Percentiles rank a stretch among this genome's conserved stretches.
Conservation (phyloP, 2,113 vertebrate genomes). For the Clarias batrachus region DNA sequence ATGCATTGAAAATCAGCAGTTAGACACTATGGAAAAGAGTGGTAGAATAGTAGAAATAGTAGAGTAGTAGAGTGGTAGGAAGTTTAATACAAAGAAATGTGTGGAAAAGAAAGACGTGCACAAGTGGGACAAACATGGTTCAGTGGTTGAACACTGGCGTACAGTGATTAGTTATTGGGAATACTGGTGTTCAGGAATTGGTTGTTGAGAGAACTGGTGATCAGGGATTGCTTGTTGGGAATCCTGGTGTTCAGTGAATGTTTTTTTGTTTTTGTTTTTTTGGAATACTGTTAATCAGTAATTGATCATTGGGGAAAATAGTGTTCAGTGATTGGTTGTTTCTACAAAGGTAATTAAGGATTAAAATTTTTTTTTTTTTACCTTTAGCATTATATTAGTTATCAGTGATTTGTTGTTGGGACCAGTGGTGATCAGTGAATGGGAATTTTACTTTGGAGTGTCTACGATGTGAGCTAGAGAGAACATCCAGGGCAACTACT, state of each 20-base stretch:
- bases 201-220: neutral
- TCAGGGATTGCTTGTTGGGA: neutral
- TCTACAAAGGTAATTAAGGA: no score
- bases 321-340: neutral
- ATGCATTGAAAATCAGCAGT: neutral
- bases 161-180: neutral
- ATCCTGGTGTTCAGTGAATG: neutral
- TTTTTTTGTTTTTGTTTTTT: neutral
- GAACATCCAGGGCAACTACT: neutral
- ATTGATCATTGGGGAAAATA: neutral
- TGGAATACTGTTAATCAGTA: neutral
- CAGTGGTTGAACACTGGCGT: neutral
- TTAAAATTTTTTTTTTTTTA: no score
- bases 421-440: neutral
- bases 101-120: neutral
- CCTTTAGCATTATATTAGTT: neutral
- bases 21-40: neutral
- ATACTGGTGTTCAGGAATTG: neutral
- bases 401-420: neutral
- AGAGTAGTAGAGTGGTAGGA: neutral
- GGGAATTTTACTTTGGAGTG: neutral
- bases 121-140: neutral
- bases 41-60: no score
- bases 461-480: neutral
- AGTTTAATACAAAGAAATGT: neutral